Evolutionary conservation across 1,140 invertebrate species (phyloP), one percentile per base, ranked within the genome.

Genomic region (Drosophila athabasca): DNA sequence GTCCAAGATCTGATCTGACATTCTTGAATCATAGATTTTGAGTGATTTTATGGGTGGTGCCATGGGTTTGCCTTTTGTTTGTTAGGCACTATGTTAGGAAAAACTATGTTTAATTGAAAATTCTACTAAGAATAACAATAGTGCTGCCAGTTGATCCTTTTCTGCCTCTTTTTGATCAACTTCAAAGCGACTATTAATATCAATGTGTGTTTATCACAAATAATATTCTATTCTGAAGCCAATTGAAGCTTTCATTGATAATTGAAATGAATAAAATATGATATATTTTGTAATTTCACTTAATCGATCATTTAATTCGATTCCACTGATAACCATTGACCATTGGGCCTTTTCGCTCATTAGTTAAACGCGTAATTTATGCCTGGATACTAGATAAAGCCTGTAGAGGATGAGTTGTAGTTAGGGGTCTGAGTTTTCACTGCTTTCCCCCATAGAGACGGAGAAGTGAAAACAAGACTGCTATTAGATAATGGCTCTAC

Each of bases 401-500:
- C 17, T 19, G 17, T 19, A 19, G 17, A 19, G 17, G 17, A 19
- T n/a, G n/a, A n/a, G n/a, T n/a, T n/a, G n/a, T n/a, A n/a, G n/a
- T n/a, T n/a, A 19, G 17, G 17, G 17, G 17, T 19, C 1, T 19
- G 1, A 19, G 17, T 19, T 50, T 54, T 65, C 26, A 7, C 26
- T 35, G 26, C 19, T 50, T 31, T 7, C 35, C 39, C 53, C 22
- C 19, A 31, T 11, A 19, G n/a, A 11, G n/a, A 11, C 24, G 48
- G 62, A 67, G 67, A 69, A 69, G 66, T 39, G 43, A 48, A 44
- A 58, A 69, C 62, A 69, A 49, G 66, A 54, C 61, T 59, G 62
- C 77, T 64, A 85, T 85, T 85, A 85, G 68, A 87, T 85, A 85
- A 81, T 85, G 62, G 48, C 50, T 44, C 1, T 13, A 15, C 1